A percentile compares a stretch with the other conserved stretches of the same genome.
Evolutionary conservation across 1,140 invertebrate genomes (phyloP).

Genomic region (Holotrichia oblita): DNA sequence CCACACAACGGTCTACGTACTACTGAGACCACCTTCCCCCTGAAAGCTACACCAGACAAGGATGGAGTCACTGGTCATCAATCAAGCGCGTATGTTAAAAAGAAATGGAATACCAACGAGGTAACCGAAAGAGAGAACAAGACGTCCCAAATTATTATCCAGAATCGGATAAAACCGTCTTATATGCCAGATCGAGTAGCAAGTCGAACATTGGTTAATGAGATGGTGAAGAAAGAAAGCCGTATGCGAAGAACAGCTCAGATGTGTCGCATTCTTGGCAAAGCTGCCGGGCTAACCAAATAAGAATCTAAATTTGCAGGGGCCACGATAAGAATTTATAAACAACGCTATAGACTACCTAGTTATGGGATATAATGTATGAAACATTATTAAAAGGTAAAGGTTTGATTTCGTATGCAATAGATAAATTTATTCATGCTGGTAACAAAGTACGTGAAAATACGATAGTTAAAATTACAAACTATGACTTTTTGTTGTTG

Average conservation of each 20-base stretch:
- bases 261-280: background rate
- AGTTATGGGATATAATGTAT: too few relatives aligned
- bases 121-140: slow-evolving; percentile 17
- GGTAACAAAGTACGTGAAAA: too few relatives aligned
- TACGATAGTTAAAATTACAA: too few relatives aligned
- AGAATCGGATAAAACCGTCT: slow-evolving; percentile 36
- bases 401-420: too few relatives aligned
- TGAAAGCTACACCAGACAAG: slow-evolving; percentile 7
- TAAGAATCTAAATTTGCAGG: background rate
- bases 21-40: slow-evolving; percentile 23
- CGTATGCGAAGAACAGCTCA: background rate
- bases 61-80: slow-evolving; percentile 6
- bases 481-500: too few relatives aligned
- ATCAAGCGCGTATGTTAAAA: slow-evolving; percentile 6
- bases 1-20: slow-evolving; percentile 29
- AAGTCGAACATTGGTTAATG: slow-evolving; percentile 35
- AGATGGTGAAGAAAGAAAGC: slow-evolving; percentile 4
- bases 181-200: slow-evolving; percentile 39
- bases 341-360: too few relatives aligned
- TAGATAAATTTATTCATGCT: too few relatives aligned
- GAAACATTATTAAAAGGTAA: too few relatives aligned
- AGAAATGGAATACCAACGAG: background rate
- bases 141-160: slow-evolving; percentile 26
- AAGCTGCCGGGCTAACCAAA: background rate
- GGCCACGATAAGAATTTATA: background rate